Evolutionary conservation across 1,140 invertebrate genomes (phyloP), one percentile per base, ranked within the genome.

Genomic region (Oryzaephilus surinamensis): DNA sequence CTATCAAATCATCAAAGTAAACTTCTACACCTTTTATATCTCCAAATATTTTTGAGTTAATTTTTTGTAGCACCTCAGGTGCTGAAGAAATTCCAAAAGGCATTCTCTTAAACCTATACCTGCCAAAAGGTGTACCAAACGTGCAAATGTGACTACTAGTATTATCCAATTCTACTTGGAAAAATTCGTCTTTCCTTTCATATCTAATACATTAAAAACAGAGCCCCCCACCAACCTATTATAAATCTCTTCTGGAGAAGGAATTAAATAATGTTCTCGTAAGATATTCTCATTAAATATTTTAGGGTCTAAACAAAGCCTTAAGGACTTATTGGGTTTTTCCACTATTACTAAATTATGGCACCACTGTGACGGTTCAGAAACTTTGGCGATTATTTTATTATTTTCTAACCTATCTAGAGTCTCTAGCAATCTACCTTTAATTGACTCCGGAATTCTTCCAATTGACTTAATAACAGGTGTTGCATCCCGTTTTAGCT

Each of bases 151-250:
- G 32, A 21, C 48, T 48, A 45, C 52, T 60, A 30, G 62, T 45
- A 17, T 64, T 38, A 30, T 45, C 42, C 24, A 72, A 53, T 32
- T 55, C 46, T 24, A 69, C 46, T 38, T 65, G 60, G 57, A 60
- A 65, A 54, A 65, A 69, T n/a, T 60, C 58, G 34, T 37, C n/a
- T n/a, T n/a, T n/a, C n/a, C 49, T 38, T 50, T 58, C 5, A 57
- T 51, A 52, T 71, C 66, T 16, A 69, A 35, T 8, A 57, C 57
- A 1, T 54, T 55, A 46, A 63, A 68, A 39, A 48, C 52, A 43
- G 53, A 51, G 23, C 55, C 52, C 8, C 57, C 55, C 26, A 19
- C 23, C 23, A 69, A 37, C 45, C 57, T 35, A 13, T 13, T 27
- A 28, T 28, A 28, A 10, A 38, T 28, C 29, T 38, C 36, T 12